Evolutionary conservation across 2,113 vertebrate species (phyloP), one percentile per base, ranked within the genome.

Genomic region (Tamias sibiricus): DNA sequence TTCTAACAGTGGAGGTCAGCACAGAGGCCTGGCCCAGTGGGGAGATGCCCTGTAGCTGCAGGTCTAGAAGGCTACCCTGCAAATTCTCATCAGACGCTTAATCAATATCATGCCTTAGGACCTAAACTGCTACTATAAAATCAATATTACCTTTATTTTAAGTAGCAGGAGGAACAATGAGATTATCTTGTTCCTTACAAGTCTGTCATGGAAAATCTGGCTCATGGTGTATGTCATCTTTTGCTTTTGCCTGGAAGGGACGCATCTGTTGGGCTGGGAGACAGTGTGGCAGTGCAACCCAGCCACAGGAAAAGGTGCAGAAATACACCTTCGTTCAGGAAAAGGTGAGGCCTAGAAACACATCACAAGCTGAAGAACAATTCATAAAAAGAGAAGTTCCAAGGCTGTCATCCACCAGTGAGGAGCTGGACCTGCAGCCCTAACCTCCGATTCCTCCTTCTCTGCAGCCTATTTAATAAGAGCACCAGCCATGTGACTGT

Each of bases 161-260:
- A 97, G 96, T 74, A 97, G 72, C 47, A 96, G 77, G 90, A 90
- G 44, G 83, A 97, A 97, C 96, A 96, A 40, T 54, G 95, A 88
- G 85, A 97, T 87, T 93, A 98, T 94, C 94, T 97, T 90, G 49
- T 94, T 98, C 92, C 87, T 97, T 96, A 95, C 74, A 77, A 32
- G 42, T 96, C 96, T 92, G 97, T 82, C 87, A 32, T 59, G 88
- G 0, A 97, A 85, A 98, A 96, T 93, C 93, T 89, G 93, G 28
- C 62, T 96, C 93, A 7, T 7, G 47, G 37, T 68, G 14, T 42
- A 91, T 95, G 85, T 95, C 83, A 96, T 95, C 89, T 42, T 80
- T 59, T 28, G 77, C 42, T 94, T 96, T 54, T 84, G 96, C 90
- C 66, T 94, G 81, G 89, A 90, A 92, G 95, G 69, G 81, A 94